A percentile compares a stretch with the other conserved stretches of the same genome.
Evolutionary conservation across 2,888 invertebrate species (phyloP).

Genomic region (Cheilosia variabilis): DNA sequence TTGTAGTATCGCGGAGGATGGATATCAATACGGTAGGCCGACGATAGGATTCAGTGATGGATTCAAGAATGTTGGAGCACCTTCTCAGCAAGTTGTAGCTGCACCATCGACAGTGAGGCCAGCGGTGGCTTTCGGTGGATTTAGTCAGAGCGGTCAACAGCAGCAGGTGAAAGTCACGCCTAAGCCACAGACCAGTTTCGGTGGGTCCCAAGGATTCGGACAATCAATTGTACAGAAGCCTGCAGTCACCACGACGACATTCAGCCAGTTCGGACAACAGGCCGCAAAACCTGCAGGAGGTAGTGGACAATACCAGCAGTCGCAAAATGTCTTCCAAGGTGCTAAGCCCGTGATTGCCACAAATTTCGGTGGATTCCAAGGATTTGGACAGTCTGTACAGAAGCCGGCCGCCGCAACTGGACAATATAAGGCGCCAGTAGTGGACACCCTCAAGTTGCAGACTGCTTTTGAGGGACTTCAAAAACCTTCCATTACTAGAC

Average conservation of each 20-base stretch:
- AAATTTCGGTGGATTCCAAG: background rate
- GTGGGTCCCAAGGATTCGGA: constrained; percentile 1
- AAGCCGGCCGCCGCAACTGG: background rate
- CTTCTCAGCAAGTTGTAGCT: constrained; percentile 7
- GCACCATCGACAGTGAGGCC: constrained; percentile 22
- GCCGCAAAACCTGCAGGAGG: background rate
- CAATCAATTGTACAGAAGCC: constrained; percentile 18
- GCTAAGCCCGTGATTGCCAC: background rate
- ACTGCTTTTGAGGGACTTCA: background rate
- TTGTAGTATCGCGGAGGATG: constrained; percentile 38
- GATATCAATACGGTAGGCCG: constrained; percentile 52
- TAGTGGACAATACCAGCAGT: too few relatives aligned
- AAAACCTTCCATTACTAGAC: too few relatives aligned
- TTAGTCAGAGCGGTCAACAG: constrained; percentile 12
- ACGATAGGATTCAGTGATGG: constrained; percentile 43
- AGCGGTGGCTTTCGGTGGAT: constrained; percentile 14
- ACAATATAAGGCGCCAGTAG: constrained; percentile 19
- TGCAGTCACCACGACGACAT: constrained; percentile 1
- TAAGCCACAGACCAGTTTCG: constrained; percentile 10
- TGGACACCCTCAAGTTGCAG: background rate
- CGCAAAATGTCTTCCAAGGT: too few relatives aligned
- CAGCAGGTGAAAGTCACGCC: constrained; percentile 2
- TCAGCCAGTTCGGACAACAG: constrained; percentile 15
- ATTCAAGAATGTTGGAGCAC: constrained; percentile 8
- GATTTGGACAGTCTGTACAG: background rate